A percentile compares a stretch with the other conserved stretches of the same genome.
These are phyloP conservation scores for Misgurnus mizolepis DNA, from an alignment of 2,113 vertebrate genomes.

Conservation along the genomic window DNA sequence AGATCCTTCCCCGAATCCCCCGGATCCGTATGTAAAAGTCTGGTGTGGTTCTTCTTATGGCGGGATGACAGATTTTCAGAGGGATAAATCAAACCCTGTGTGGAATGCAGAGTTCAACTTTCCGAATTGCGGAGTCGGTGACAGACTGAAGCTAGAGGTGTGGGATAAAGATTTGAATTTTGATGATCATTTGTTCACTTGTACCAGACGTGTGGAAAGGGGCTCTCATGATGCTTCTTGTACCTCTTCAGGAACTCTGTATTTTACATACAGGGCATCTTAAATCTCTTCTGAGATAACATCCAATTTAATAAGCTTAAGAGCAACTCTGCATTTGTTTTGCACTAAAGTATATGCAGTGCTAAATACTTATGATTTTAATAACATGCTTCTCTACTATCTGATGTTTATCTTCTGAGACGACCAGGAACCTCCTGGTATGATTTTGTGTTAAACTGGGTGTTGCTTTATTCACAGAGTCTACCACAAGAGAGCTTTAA, in stretches of 20 bases:
- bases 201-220: neutral
- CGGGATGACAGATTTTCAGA: constrained; percentile 13
- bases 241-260: neutral
- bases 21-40: constrained; percentile 33
- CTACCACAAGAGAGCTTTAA: no score
- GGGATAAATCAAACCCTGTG: neutral
- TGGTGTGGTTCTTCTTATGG: neutral
- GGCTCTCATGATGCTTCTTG: neutral
- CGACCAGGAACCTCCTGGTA: no score
- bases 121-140: neutral
- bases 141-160: constrained; percentile 1
- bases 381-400: no score
- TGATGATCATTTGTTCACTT: constrained; percentile 37
- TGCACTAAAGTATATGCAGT: no score
- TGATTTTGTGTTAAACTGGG: no score
- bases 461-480: no score
- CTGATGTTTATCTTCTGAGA: no score
- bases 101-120: constrained; percentile 26
- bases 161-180: neutral
- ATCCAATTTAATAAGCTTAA: no score
- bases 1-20: no score
- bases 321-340: no score
- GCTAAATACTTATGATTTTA: no score
- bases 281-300: neutral
- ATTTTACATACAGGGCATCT: neutral